Conservation (phyloP, 2,888 invertebrate genomes). For the Pilophorus perplexus region DNA sequence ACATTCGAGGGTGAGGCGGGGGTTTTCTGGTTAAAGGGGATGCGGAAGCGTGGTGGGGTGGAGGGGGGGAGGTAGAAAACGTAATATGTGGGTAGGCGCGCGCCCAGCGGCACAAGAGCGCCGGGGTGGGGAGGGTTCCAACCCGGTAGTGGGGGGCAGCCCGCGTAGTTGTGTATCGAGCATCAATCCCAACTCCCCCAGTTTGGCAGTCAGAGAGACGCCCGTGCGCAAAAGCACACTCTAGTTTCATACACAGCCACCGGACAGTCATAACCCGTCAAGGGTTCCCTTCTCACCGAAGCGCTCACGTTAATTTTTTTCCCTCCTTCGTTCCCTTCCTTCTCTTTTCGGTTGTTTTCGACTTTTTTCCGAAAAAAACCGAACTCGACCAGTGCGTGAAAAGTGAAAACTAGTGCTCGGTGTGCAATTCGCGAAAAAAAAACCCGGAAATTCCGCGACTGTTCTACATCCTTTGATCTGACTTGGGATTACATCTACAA, state of each 20-base stretch:
- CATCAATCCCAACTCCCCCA: conserved; percentile 50
- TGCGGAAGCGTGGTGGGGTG: conserved; percentile 31
- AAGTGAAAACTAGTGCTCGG: not conserved
- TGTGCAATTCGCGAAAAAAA: not conserved
- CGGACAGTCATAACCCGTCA: conserved; percentile 35
- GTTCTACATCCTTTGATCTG: no score
- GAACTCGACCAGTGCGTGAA: no score
- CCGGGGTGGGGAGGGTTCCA: conserved; percentile 43
- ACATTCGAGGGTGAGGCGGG: conserved; percentile 12
- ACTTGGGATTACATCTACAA: no score
- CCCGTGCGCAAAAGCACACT: conserved; percentile 48
- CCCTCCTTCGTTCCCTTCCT: conserved; percentile 1
- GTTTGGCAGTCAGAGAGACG: conserved; percentile 47
- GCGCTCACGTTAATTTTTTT: conserved; percentile 13
- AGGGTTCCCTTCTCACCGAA: conserved; percentile 21
- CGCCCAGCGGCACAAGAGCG: conserved; percentile 33
- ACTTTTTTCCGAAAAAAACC: no score
- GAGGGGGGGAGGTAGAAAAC: conserved; percentile 6
- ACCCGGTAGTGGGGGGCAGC: conserved; percentile 47
- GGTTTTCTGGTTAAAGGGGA: conserved; percentile 19
- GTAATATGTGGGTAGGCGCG: no score
- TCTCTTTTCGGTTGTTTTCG: no score
- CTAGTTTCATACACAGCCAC: conserved; percentile 28
- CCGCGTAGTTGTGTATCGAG: conserved; percentile 48
- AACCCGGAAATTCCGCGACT: not conserved